Evolutionary conservation across 2,797 vertebrate genomes (phyloP), one percentile per base, ranked within the genome.

Genomic region (Danio kyathit): DNA sequence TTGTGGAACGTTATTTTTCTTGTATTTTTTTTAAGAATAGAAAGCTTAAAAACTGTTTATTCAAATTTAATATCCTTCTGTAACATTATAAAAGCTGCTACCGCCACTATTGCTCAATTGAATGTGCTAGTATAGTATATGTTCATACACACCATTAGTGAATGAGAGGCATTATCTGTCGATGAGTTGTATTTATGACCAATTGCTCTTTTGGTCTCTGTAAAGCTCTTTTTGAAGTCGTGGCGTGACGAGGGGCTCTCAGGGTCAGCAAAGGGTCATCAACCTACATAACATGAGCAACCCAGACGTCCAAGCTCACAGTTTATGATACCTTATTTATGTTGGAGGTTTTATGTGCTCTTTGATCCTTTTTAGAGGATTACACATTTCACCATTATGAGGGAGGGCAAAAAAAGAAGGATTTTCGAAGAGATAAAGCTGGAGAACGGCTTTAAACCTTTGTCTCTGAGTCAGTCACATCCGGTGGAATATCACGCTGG

Each of bases 401-500:
- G 69, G 66, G 48, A 54, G 51, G 11, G 13, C 0, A 7, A 38
- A 29, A 29, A 43, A 21, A 29, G 3, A 49, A 51, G 52, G 61
- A 60, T 74, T 82, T 73, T 46, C 43, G 52, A 76, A 56, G 21
- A 61, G 44, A 57, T 63, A 49, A 78, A 73, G 51, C 21, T 65
- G 8, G 10, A 60, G 64, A 74, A 83, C 29, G 0, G 21, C 38
- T 44, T 69, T 85, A 86, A 83, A 86, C 46, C 80, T 79, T 74
- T 51, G 29, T 77, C 19, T 73, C 40, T 21, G 70, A 83, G 17
- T 84, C 80, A 46, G 82, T 78, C 84, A 85, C 84, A 82, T 79
- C 67, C 82, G 79, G 65, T 78, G 56, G 80, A 74, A 85, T 52
- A 69, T 81, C 82, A 69, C 9, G 16, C 81, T 88, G 82, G 79